Base-by-base conservation (phyloP, 2,888 invertebrate genomes). In the Lordiphosa fenestrarum region DNA sequence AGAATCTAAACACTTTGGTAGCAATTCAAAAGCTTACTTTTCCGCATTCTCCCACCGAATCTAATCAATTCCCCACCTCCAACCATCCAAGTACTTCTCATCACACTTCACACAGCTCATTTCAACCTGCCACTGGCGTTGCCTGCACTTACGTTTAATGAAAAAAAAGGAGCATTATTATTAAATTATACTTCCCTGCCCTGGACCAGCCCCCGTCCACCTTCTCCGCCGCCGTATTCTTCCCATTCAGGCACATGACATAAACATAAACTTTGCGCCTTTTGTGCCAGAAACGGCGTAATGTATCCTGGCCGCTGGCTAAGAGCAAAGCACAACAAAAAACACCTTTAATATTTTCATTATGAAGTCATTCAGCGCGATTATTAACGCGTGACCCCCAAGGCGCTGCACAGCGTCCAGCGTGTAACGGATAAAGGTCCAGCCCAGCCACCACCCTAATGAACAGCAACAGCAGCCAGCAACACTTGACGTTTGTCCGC, bases 331-430 rank as follows among this genome's bases (percentile, higher is more conserved):
- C 57, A 50, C 39, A 69, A 64, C 71, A 77, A 66, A 78, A 86
- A 80, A 86, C 88, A 88, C 88, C 87, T 87, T 87, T 86, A 84
- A 86, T 86, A 85, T 87, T 87, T 87, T 85, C 83, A 87, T 87
- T 86, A 88, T 75, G 80, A 85, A 86, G 71, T 87, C 84, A 78
- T 85, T 85, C 72, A 67, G 76, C 69, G 77, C 84, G 82, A 80
- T 86, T 86, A 85, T 82, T 84, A 83, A 66, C 75, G 80, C 80
- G 85, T 83, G 80, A 82, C 85, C 80, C 80, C 80, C 83, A 58
- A 72, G 76, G 83, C 75, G 83, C 55, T 57, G 51, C 66, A 69
- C 80, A 71, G 80, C 83, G 50, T 62, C 77, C 59, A 51, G 44
- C 40, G n/a, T 33, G 23, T 30, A 36, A 41, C 12, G 30, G 23